These are phyloP conservation scores for Darevskia nairensis DNA, from an alignment of 2,797 vertebrate species.

Conservation along the genomic window DNA sequence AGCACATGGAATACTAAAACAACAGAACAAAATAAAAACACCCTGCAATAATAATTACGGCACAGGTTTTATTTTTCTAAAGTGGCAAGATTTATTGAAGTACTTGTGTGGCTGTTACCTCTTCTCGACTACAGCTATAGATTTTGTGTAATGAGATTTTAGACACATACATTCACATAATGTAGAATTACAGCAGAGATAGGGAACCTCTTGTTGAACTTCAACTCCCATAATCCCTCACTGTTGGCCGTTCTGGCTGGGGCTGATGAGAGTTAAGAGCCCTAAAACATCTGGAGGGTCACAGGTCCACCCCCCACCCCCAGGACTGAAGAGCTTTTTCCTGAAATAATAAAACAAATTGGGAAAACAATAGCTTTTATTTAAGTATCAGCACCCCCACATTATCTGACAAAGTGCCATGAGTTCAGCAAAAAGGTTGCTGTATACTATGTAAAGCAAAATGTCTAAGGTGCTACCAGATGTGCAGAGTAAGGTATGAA, in stretches of 20 bases:
- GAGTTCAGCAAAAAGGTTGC: neutral
- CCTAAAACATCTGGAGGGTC: neutral
- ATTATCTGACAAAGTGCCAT: neutral
- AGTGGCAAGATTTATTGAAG: neutral
- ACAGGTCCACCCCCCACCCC: too few species aligned
- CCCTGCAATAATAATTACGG: neutral
- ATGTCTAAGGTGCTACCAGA: too few species aligned
- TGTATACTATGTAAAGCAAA: neutral
- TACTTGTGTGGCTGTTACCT: neutral
- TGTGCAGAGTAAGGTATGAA: neutral
- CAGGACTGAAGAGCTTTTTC: neutral
- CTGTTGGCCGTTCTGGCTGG: too few species aligned
- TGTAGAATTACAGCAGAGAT: too few species aligned
- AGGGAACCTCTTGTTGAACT: too few species aligned
- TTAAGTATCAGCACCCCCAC: neutral
- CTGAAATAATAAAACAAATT: neutral
- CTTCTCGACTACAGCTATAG: neutral
- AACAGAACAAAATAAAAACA: too few species aligned
- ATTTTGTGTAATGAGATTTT: too few species aligned
- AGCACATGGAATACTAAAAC: neutral
- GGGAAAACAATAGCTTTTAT: neutral
- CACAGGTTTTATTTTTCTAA: neutral
- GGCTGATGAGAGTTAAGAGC: too few species aligned
- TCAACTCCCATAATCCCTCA: too few species aligned
- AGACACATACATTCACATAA: too few species aligned